Conservation (phyloP, 1,140 invertebrate genomes). For the Leptinotarsa defecta region DNA sequence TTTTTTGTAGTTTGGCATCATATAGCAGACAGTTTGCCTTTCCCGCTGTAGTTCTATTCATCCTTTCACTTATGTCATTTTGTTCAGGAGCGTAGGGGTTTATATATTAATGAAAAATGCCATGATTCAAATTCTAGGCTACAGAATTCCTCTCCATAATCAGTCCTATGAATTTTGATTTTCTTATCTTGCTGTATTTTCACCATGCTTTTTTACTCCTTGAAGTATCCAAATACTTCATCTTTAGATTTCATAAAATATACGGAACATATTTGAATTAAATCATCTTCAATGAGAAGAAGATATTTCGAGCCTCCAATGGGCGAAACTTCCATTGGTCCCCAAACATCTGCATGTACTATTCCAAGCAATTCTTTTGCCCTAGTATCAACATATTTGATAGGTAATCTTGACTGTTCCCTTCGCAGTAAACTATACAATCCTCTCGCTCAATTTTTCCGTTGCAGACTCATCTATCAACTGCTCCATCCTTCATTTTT, state of each 20-base stretch:
- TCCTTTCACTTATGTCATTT: slow-evolving; percentile 56
- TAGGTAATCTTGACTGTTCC: slow-evolving; percentile 48
- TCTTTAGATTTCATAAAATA: slow-evolving; percentile 53
- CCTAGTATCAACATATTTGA: slow-evolving; percentile 35
- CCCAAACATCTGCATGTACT: slow-evolving; percentile 52
- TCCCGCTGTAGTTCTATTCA: slow-evolving; percentile 55
- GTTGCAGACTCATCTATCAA: too few relatives aligned
- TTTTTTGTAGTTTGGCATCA: slow-evolving; percentile 46
- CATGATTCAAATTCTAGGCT: slow-evolving; percentile 40
- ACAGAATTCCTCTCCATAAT: slow-evolving; percentile 45
- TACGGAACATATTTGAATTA: slow-evolving; percentile 49
- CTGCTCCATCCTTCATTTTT: too few relatives aligned
- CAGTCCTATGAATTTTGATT: slow-evolving; percentile 49
- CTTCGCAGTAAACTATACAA: slow-evolving; percentile 49
- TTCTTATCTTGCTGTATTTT: slow-evolving; percentile 44
- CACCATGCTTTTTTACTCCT: slow-evolving; percentile 46
- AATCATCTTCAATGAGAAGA: slow-evolving; percentile 54
- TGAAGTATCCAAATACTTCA: slow-evolving; percentile 42
- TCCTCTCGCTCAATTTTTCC: not conserved
- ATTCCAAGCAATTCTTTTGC: slow-evolving; percentile 47
- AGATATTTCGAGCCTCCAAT: slow-evolving; percentile 53
- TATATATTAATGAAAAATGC: slow-evolving; percentile 43
- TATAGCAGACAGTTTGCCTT: slow-evolving; percentile 53
- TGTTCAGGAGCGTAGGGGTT: slow-evolving; percentile 53
- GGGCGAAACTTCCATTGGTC: slow-evolving; percentile 46